phyloP scores from a whole-genome alignment of 2,113 vertebrate genomes.

The Typhlomys cinereus region DNA sequence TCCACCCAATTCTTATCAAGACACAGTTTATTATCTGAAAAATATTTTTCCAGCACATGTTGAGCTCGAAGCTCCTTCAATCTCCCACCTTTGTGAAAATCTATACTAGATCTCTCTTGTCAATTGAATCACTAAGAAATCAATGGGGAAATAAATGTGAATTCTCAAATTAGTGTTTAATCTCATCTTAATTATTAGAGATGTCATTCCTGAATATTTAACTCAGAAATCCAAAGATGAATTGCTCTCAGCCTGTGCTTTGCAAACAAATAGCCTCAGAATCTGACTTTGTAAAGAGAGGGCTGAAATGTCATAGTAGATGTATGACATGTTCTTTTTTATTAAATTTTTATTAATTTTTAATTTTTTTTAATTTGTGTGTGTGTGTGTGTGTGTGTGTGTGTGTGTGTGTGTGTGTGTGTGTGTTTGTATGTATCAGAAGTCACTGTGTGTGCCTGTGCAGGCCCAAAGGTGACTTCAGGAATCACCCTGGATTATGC shows the following conservation, averaged over 20 bases:
- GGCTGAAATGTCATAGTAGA: no score
- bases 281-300: background rate
- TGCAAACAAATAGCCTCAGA: background rate
- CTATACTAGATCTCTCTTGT: background rate
- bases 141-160: slow-evolving; percentile 13
- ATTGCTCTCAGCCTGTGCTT: background rate
- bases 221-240: background rate
- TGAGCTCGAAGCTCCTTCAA: slow-evolving; percentile 30
- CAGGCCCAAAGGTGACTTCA: no score
- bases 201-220: background rate
- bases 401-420: no score
- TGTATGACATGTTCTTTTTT: no score
- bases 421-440: background rate
- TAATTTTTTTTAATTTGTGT: no score
- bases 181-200: background rate
- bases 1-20: slow-evolving; percentile 65
- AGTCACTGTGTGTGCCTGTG: background rate
- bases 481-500: no score
- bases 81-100: slow-evolving; percentile 27
- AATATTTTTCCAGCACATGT: slow-evolving; percentile 61
- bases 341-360: no score
- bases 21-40: slow-evolving; percentile 65
- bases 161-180: background rate
- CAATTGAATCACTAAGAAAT: slow-evolving; percentile 16
- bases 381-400: no score